Base-by-base conservation (phyloP, 53 echinoderm and acorn worm genomes). In the Actinopyga echinites region DNA sequence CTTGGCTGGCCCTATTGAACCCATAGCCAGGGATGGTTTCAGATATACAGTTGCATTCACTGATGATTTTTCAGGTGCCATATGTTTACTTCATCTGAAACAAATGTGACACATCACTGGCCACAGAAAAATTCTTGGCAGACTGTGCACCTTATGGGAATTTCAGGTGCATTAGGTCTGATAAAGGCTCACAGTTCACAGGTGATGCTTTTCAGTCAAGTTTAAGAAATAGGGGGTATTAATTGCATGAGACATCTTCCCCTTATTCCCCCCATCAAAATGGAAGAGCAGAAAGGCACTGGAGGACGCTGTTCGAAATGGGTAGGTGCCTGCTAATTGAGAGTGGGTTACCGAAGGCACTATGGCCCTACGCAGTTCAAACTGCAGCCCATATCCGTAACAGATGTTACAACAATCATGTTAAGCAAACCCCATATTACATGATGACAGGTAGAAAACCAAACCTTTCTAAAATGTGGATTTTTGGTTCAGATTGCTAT, bases 191-290 rank as follows among this genome's bases (percentile, higher is more conserved):
- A 40, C 80, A 86, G 49, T 86, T 80, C 45, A 86, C 55, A 17
- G 52, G 65, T 17, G 26, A 80, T 22, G 67, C 62, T 11, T 85
- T 85, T 61, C 24, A 37, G 29, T 35, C 21, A 25, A 21, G 75
- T 19, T 10, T 78, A 33, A 36, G 62, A 21, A 57, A 85, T 6
- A n/a, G 34, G 6, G 26, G 77, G 85, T 9, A 85, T 85, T 24
- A 78, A n/a, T n/a, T 43, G 30, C 86, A 86, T 22, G 79, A 79
- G 26, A 60, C 45, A 6, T 86, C 80, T 61, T 64, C 86, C 42
- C 80, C 68, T 6, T 53, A 86, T 35, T 86, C 86, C 5, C 86
- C 86, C 2, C 86, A 80, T 34, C 86, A 86, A 86, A 86, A 86
- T 52, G 86, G 86, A 8, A 86, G 80, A 17, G 86, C 67, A 31